Base-by-base conservation (phyloP, 2,888 invertebrate genomes). In the Brenthis hecate region DNA sequence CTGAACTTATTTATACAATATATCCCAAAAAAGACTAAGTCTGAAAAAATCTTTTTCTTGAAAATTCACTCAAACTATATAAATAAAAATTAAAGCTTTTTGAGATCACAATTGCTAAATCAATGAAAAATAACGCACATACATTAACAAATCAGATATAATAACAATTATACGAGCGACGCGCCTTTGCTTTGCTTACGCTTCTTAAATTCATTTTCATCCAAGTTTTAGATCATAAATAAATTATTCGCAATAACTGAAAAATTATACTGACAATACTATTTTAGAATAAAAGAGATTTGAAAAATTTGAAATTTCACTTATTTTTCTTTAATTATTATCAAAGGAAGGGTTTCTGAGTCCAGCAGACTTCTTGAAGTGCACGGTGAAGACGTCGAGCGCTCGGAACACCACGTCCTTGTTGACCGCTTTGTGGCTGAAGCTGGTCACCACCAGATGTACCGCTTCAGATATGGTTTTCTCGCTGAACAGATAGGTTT, bases 311-410 rank as follows among this genome's bases (percentile, higher is more conserved):
- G 11, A 11, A 28, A 28, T 28, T 28, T 28, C 28, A 28, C 50
- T 13, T 1, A 53, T 16, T n/a, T 23, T 23, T 16, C 4, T 28
- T 43, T 72, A 89, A 69, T 84, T 85, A 54, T 71, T 73, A 73
- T 90, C 89, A 70, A 89, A 88, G 0, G 88, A 86, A 0, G 83
- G 81, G 72, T 85, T 82, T 57, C 83, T 72, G 0, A 82, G 68
- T 0, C 76, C 80, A 13, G 90, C 91, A 0, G 91, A 81, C 58
- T 77, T 82, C 68, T 84, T 84, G 75, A 88, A 89, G 69, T 89
- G 89, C 51, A 82, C 75, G 0, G 83, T 82, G 14, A 86, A 60
- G 0, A 87, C 60, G 73, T 93, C 92, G 51, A 92, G 66, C 4
- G 80, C 69, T 1, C 88, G 80, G 72, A 82, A 85, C 0, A 80